Evolutionary conservation across 2,797 vertebrate genomes (phyloP), one percentile per base, ranked within the genome.

Genomic region (Pangasius djambal): DNA sequence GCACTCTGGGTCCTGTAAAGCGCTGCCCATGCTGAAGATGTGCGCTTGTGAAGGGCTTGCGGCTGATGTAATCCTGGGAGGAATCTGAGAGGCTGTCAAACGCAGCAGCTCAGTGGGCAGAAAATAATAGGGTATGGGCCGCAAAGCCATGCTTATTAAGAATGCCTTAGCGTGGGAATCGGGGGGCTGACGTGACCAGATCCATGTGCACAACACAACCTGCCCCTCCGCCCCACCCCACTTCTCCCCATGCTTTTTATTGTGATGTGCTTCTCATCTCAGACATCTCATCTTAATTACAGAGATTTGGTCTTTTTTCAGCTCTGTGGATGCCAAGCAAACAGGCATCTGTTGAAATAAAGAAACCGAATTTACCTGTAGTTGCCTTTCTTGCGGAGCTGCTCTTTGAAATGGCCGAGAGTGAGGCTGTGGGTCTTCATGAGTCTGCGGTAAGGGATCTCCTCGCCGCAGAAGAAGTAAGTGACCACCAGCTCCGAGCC

Each of bases 381-480:
- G 96, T 97, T 98, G 93, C 98, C 98, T 94, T 98, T 99, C 95
- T 98, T 99, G 95, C 98, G 97, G 85, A 99, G 98, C 94, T 99
- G 98, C 87, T 99, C 98, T 95, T 99, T 99, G 93, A 99, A 99
- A 96, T 98, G 97, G 88, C 97, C 97, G 91, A 99, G 95, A 87
- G 98, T 99, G 94, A 99, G 96, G 95, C 96, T 97, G 96, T 98
- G 98, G 59, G 97, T 97, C 95, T 97, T 99, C 95, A 99, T 96
- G 95, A 96, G 97, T 93, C 98, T 95, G 92, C 98, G 94, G 94
- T 99, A 99, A 0, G 98, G 98, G 92, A 99, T 99, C 94, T 99
- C 98, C 96, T 99, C 98, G 65, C 98, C 98, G 0, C 98, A 99
- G 96, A 99, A 99, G 94, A 99, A 99, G 93, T 99, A 99, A 3